A percentile compares a stretch with the other conserved stretches of the same genome.
Evolutionary conservation across 1,140 invertebrate genomes (phyloP).

Genomic region (Drosophila bifasciata): DNA sequence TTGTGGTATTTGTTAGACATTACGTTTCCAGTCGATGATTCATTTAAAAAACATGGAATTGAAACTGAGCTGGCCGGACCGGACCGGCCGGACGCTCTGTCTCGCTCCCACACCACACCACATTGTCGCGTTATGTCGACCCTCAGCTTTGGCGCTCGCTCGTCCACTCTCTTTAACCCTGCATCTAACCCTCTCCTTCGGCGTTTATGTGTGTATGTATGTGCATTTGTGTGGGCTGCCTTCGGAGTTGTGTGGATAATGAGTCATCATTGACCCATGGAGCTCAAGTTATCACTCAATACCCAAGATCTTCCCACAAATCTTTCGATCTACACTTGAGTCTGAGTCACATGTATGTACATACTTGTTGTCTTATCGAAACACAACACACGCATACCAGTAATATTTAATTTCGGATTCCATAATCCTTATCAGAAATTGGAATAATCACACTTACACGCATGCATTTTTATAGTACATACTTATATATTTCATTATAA

Average conservation of each 20-base stretch:
- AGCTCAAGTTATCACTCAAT: no score
- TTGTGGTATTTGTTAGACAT: conserved; percentile 41
- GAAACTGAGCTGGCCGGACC: conserved; percentile 55
- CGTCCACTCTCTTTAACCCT: no score
- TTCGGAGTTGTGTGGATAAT: not conserved
- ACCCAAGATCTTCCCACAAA: no score
- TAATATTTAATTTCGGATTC: conserved; percentile 7
- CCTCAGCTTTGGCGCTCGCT: no score
- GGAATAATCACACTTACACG: conserved; percentile 33
- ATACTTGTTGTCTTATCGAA: conserved; percentile 1
- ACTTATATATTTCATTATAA: conserved; percentile 42
- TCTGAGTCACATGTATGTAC: no score
- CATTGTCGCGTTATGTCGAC: no score
- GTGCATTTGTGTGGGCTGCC: not conserved
- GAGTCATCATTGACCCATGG: no score
- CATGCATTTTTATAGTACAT: not conserved
- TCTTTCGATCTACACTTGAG: no score
- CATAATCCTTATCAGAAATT: conserved; percentile 39
- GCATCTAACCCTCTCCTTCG: no score
- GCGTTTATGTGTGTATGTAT: no score
- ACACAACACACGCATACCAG: conserved; percentile 6
- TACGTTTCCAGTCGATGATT: conserved; percentile 60
- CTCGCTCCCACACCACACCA: conserved; percentile 16
- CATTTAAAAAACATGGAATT: conserved; percentile 66
- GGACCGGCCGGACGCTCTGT: conserved; percentile 29